phyloP scores from a whole-genome alignment of 2,888 invertebrate genomes.

The Invenusta paracnida region DNA sequence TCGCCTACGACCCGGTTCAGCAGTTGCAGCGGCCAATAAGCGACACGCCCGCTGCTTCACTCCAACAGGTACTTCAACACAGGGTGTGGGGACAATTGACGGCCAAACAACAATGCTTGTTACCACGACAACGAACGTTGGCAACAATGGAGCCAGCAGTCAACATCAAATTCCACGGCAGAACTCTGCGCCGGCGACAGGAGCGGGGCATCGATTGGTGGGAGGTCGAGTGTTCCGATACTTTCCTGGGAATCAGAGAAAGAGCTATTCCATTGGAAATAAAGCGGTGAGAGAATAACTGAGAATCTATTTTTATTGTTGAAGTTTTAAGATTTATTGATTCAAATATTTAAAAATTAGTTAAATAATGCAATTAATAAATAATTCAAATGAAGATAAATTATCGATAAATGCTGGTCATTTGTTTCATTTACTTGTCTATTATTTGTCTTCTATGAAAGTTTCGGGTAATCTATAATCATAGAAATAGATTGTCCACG shows the following conservation, averaged over 20 bases:
- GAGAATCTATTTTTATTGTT: too few species aligned
- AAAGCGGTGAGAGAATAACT: not conserved
- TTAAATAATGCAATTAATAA: too few species aligned
- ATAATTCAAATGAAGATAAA: too few species aligned
- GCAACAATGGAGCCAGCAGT: too few species aligned
- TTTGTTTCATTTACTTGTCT: not conserved
- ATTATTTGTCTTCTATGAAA: too few species aligned
- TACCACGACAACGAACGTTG: too few species aligned
- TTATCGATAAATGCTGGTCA: not conserved
- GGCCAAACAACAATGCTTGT: not conserved
- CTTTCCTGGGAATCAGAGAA: not conserved
- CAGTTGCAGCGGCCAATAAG: not conserved
- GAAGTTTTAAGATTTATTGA: too few species aligned
- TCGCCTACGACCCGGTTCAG: not conserved
- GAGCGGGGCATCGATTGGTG: not conserved
- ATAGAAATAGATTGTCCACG: too few species aligned
- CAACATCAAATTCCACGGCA: too few species aligned
- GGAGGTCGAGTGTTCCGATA: slow-evolving; percentile 7
- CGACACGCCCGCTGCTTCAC: not conserved
- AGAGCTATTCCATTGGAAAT: not conserved
- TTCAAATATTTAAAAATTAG: too few species aligned
- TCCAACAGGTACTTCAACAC: not conserved
- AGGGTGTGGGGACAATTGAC: not conserved
- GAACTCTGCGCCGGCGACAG: not conserved
- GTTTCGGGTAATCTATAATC: too few species aligned